phyloP scores from a whole-genome alignment of 2,113 vertebrate genomes.

The Sitta europaea region DNA sequence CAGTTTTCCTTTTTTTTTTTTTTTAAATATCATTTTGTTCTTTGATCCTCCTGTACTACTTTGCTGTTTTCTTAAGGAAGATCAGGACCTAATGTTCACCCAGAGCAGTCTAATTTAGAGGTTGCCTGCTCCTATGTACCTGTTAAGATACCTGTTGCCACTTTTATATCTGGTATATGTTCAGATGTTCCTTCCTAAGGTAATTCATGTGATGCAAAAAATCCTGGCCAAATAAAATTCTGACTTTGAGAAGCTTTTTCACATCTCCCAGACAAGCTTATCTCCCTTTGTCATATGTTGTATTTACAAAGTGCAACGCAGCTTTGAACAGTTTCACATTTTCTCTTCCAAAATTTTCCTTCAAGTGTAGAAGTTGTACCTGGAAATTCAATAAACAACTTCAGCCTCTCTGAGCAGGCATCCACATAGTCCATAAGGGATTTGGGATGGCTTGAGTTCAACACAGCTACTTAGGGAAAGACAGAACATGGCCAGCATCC shows the following conservation, averaged over 20 bases:
- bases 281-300: background rate
- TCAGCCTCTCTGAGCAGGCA: conserved; percentile 22
- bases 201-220: background rate
- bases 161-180: background rate
- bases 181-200: background rate
- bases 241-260: background rate
- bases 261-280: background rate
- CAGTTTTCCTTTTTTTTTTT: background rate
- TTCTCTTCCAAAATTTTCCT: conserved; percentile 11
- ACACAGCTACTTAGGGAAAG: conserved; percentile 35
- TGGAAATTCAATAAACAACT: conserved; percentile 24
- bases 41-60: background rate
- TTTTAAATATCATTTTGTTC: background rate
- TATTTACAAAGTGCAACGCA: background rate
- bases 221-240: background rate
- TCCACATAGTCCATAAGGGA: background rate
- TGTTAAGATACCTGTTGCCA: background rate
- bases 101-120: background rate
- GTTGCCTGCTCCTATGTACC: background rate
- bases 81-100: background rate
- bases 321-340: background rate
- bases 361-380: background rate
- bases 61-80: background rate
- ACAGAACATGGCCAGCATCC: background rate
- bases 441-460: conserved; percentile 62